phyloP scores from a whole-genome alignment of 2,888 invertebrate genomes.

The Drosophila percnosoma region DNA sequence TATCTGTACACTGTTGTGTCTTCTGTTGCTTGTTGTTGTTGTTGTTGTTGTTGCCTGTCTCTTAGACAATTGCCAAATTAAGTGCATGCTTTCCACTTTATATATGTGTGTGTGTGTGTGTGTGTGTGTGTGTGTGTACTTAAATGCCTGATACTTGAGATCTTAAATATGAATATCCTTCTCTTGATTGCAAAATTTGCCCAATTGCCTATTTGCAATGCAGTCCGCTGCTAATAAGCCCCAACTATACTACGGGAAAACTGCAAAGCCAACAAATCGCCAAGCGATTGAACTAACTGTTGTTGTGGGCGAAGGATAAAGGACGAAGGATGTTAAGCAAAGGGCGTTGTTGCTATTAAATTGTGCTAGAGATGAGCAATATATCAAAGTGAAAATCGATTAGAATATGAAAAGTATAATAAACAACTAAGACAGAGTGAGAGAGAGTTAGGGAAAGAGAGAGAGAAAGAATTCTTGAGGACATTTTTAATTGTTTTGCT shows the following conservation, averaged over 20 bases:
- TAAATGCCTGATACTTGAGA: slow-evolving; percentile 30
- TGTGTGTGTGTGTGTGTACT: slow-evolving; percentile 1
- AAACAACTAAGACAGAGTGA: background rate
- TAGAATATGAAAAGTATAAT: background rate
- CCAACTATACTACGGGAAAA: slow-evolving; percentile 46
- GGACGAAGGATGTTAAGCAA: background rate
- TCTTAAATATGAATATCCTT: slow-evolving; percentile 74
- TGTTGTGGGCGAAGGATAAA: slow-evolving; percentile 8
- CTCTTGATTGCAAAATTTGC: slow-evolving; percentile 67
- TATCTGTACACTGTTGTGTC: slow-evolving; percentile 7
- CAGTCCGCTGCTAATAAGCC: slow-evolving; percentile 65
- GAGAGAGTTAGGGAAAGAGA: too few relatives aligned
- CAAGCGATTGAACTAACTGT: slow-evolving; percentile 57
- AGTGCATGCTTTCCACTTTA: slow-evolving; percentile 57
- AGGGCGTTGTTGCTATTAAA: background rate
- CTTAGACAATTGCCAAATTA: slow-evolving; percentile 75
- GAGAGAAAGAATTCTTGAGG: background rate
- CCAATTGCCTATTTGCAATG: slow-evolving; percentile 67
- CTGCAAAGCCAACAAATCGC: slow-evolving; percentile 61
- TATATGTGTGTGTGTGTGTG: background rate
- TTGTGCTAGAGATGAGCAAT: slow-evolving; percentile 32
- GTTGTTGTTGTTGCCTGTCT: slow-evolving; percentile 15
- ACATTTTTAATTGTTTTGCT: background rate
- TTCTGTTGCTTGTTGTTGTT: background rate
- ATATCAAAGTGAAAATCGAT: background rate